Conservation (phyloP, 2,888 invertebrate species). For the Galeopsomyia nigrocyanea region DNA sequence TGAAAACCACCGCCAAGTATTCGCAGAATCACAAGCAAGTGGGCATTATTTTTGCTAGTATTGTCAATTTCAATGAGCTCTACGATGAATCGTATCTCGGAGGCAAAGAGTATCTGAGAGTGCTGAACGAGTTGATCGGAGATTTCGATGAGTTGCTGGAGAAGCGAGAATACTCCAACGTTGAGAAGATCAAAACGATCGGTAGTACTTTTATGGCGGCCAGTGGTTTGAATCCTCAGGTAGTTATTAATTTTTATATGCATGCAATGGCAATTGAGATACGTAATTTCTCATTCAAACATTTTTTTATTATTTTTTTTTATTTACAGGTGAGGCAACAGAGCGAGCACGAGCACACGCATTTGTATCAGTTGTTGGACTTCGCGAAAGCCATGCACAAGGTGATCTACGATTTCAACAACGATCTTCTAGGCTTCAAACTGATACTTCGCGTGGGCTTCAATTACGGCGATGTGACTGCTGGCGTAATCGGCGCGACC, state of each 20-base stretch:
- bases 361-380: constrained; percentile 90
- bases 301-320: constrained; percentile 76
- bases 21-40: constrained; percentile 94
- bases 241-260: constrained; percentile 55
- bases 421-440: constrained; percentile 91
- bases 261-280: no score
- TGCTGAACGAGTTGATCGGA: constrained; percentile 94
- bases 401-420: constrained; percentile 88
- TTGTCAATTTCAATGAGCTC: constrained; percentile 97
- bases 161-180: constrained; percentile 83
- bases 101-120: constrained; percentile 93
- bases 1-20: constrained; percentile 93
- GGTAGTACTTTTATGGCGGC: constrained; percentile 98
- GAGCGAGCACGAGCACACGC: constrained; percentile 80
- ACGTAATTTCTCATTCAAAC: background rate
- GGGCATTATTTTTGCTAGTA: constrained; percentile 95
- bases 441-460: constrained; percentile 89
- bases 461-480: constrained; percentile 96
- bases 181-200: constrained; percentile 98
- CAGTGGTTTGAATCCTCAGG: constrained; percentile 89
- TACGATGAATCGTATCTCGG: constrained; percentile 97
- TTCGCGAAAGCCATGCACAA: constrained; percentile 93
- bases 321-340: constrained; percentile 73
- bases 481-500: constrained; percentile 95
- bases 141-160: constrained; percentile 96